These are phyloP conservation scores for Chironomus riparius DNA, from an alignment of 2,888 invertebrate species.

Conservation along the genomic window DNA sequence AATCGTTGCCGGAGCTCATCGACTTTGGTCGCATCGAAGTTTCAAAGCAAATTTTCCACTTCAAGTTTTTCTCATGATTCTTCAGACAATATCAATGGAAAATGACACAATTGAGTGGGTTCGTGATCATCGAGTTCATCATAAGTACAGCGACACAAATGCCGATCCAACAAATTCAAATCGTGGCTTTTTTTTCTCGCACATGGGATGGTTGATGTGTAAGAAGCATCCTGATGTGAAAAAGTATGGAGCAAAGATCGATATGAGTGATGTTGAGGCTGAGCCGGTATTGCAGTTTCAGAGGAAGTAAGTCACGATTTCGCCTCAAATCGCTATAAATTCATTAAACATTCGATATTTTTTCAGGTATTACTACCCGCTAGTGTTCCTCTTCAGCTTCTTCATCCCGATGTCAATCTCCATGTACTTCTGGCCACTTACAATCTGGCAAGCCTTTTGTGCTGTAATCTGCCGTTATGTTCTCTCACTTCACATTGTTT, in stretches of 20 bases:
- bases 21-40: conserved; percentile 83
- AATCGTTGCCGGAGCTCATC: conserved; percentile 56
- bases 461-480: conserved; percentile 68
- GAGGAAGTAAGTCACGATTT: conserved; percentile 54
- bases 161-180: conserved; percentile 84
- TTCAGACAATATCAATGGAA: conserved; percentile 77
- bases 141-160: conserved; percentile 72
- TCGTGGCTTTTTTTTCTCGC: conserved; percentile 90
- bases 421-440: conserved; percentile 55
- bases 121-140: conserved; percentile 68
- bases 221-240: conserved; percentile 86
- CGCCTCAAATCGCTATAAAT: too few relatives aligned
- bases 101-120: conserved; percentile 85
- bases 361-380: conserved; percentile 49
- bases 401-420: conserved; percentile 57
- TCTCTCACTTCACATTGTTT: conserved; percentile 71
- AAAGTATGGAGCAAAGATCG: conserved; percentile 68
- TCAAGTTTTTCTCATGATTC: conserved; percentile 63
- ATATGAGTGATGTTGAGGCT: conserved; percentile 75
- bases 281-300: conserved; percentile 83
- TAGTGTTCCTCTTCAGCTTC: conserved; percentile 73
- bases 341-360: too few relatives aligned
- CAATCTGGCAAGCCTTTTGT: conserved; percentile 64
- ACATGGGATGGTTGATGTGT: conserved; percentile 87
- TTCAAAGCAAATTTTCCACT: conserved; percentile 68